Percentiles rank a stretch among this genome's conserved stretches.
Evolutionary conservation across 2,113 vertebrate genomes (phyloP).

Genomic region (Chionis minor): DNA sequence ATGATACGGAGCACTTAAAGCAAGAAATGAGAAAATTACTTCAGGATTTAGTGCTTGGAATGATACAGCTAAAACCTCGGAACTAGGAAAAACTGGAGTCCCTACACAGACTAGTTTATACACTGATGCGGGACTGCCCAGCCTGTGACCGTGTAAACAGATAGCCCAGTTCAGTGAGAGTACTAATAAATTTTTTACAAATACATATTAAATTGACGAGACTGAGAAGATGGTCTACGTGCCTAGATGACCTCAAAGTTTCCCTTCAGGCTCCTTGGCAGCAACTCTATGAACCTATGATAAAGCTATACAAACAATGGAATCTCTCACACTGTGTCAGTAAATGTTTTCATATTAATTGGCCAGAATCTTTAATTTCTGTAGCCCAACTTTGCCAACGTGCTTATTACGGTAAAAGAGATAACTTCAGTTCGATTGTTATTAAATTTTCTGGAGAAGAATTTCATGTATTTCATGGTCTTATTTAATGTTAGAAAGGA

Average conservation of each 20-base stretch:
- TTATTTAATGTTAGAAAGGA: neutral
- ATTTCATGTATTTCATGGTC: neutral
- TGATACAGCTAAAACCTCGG: neutral
- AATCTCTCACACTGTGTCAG: neutral
- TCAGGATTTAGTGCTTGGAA: neutral
- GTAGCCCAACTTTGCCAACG: neutral
- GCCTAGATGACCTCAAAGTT: neutral
- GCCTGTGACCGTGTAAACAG: neutral
- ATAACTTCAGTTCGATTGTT: neutral
- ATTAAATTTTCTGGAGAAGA: neutral
- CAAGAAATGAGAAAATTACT: neutral
- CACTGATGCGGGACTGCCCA: neutral
- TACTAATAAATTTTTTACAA: neutral
- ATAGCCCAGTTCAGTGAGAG: neutral
- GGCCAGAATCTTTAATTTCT: neutral
- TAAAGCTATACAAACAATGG: rapidly evolving
- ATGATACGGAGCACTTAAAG: neutral
- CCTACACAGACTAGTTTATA: neutral
- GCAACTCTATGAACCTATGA: neutral
- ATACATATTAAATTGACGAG: neutral
- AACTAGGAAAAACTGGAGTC: neutral
- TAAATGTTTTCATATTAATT: neutral
- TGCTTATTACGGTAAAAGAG: neutral
- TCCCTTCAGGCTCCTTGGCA: neutral
- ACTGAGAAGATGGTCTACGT: neutral